phyloP scores from a whole-genome alignment of 2,888 invertebrate species.

The Epinotia bilunana region DNA sequence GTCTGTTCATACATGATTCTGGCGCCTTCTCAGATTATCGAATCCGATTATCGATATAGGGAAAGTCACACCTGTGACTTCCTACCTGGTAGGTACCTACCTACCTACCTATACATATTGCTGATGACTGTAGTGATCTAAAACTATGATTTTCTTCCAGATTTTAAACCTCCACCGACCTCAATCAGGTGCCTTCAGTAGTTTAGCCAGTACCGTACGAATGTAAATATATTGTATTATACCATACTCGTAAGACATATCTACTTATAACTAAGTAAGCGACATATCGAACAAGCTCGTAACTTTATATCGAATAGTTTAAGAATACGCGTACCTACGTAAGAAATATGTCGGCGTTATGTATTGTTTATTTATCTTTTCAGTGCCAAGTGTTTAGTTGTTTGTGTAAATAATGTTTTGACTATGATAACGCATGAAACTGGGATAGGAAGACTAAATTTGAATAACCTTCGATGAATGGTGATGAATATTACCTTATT shows the following conservation, averaged over 20 bases:
- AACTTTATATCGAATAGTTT: conserved; percentile 67
- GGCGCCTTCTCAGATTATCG: too few relatives aligned
- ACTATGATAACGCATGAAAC: conserved; percentile 15
- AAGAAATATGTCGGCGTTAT: conserved; percentile 54
- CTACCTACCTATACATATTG: too few relatives aligned
- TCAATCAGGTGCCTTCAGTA: conserved; percentile 83
- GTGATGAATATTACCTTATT: conserved; percentile 2
- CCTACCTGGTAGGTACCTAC: too few relatives aligned
- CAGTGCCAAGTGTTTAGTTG: conserved; percentile 72
- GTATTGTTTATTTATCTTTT: conserved; percentile 61
- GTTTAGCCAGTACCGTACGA: conserved; percentile 67
- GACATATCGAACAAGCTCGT: conserved; percentile 76
- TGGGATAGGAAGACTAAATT: neutral
- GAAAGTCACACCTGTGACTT: too few relatives aligned
- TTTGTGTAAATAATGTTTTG: conserved; percentile 49
- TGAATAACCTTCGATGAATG: neutral
- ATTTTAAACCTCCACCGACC: conserved; percentile 81
- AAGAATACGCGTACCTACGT: conserved; percentile 52
- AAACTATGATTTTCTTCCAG: conserved; percentile 60
- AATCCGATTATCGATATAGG: too few relatives aligned
- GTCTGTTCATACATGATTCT: too few relatives aligned
- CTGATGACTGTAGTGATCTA: too few relatives aligned
- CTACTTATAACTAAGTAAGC: conserved; percentile 58
- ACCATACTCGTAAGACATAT: conserved; percentile 59
- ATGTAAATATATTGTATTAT: conserved; percentile 55